phyloP scores from a whole-genome alignment of 2,797 vertebrate genomes.

The Eurystomus glaucurus region DNA sequence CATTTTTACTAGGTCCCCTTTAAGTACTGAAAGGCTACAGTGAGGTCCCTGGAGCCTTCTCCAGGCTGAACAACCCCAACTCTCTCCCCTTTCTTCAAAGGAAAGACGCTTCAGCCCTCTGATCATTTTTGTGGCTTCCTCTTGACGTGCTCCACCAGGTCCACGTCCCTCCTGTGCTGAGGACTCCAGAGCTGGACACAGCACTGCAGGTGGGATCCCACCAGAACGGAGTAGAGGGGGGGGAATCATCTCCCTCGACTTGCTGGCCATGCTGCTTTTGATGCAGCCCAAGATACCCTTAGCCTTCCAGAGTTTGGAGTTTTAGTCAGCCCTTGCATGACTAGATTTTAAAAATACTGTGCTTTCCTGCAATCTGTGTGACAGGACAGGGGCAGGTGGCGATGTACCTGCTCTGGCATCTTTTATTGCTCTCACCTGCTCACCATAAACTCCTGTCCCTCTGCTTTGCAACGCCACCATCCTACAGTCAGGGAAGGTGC shows the following conservation, averaged over 20 bases:
- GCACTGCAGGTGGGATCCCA: neutral
- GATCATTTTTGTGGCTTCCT: neutral
- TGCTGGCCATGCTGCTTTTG: neutral
- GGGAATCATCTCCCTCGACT: neutral
- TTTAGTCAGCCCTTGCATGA: neutral
- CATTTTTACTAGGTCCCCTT: neutral
- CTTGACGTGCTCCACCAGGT: neutral
- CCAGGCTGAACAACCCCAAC: neutral
- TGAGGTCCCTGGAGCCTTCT: neutral
- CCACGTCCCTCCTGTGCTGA: neutral
- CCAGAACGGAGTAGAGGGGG: neutral
- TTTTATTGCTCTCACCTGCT: neutral
- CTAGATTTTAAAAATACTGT: fast-evolving
- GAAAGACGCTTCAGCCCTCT: neutral
- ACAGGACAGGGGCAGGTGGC: fast-evolving
- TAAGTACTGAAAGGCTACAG: neutral
- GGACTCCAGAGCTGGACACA: neutral
- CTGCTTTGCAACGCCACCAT: fast-evolving
- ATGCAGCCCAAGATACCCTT: neutral
- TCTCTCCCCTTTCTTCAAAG: neutral
- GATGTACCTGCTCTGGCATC: fast-evolving
- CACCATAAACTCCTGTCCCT: neutral
- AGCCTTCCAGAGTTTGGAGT: neutral
- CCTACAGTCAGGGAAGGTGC: too few species aligned
- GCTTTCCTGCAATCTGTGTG: neutral